Base-by-base conservation (phyloP, 37 sponge, comb jelly and placozoan genomes). In the Eunapius fragilis region DNA sequence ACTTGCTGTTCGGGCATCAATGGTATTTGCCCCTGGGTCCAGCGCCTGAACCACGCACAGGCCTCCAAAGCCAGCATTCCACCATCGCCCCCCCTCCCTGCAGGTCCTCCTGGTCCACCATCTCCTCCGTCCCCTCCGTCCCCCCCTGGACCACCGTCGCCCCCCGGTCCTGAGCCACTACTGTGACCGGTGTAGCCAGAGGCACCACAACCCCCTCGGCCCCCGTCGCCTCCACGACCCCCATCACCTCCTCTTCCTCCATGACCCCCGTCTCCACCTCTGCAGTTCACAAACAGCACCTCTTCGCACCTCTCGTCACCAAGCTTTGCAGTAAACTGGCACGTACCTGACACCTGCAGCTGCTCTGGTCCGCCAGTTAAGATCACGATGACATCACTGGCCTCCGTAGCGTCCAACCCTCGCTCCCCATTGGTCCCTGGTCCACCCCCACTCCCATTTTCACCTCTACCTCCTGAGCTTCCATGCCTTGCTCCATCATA, bases 201-300 rank as follows among this genome's bases (percentile, higher is more conserved):
- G 2, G 58, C 58, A 17, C 58, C 58, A 58, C 14, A 2, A 17
- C 58, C 58, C 58, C 58, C 58, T 58, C 58, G 6, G 58, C 58
- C 58, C 6, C 58, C 58, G 14, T 58, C 58, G 17, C 58, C 58
- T 58, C 58, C 58, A 58, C 58, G 58, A 37, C 95, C 92, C 11
- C 95, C 95, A 82, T 83, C 80, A 17, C 95, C 92, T 49, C 96
- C 96, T 22, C 88, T 30, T 37, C 93, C 96, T 32, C 93, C 93
- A 87, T 87, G 31, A 28, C 93, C 96, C 30, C 96, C 96, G 77
- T 90, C 68, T 23, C 96, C 96, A 37, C 96, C 96, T 27, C 83
- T 70, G 71, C 90, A 90, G 32, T 80, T 91, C 31, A 94, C 83
- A 81, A 90, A 85, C 13, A 94, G 22, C 11, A 91, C 81, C 48